These are phyloP conservation scores for Popillia japonica DNA, from an alignment of 1,140 invertebrate genomes.

Conservation along the genomic window DNA sequence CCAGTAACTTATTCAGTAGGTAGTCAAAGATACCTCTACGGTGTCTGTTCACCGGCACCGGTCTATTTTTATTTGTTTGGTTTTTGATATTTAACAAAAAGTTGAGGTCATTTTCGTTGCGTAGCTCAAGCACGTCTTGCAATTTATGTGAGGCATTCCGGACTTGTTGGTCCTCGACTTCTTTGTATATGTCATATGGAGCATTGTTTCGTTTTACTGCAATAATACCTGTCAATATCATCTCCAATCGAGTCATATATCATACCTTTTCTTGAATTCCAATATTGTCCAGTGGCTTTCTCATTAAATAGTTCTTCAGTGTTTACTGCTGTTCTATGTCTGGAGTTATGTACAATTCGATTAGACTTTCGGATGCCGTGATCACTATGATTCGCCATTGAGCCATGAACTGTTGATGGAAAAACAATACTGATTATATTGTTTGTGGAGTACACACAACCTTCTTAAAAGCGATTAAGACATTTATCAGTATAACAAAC, in stretches of 20 bases:
- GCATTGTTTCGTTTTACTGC: not conserved
- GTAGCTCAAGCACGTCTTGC: not conserved
- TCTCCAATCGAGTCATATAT: not conserved
- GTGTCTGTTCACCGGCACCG: too few relatives aligned
- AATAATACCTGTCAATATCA: not conserved
- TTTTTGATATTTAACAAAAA: not conserved
- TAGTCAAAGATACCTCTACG: not conserved
- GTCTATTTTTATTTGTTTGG: not conserved
- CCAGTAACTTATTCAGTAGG: not conserved
- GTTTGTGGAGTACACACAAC: not conserved
- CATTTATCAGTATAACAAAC: not conserved
- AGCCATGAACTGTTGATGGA: constrained; percentile 11
- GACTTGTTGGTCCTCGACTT: not conserved
- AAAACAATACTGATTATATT: constrained; percentile 26
- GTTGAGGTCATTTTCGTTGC: not conserved
- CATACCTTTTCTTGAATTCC: not conserved
- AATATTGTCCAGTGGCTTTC: not conserved
- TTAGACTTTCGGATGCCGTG: not conserved
- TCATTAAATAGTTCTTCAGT: not conserved
- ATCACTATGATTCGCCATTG: not conserved
- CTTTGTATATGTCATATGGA: not conserved
- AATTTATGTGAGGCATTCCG: not conserved
- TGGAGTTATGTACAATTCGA: not conserved
- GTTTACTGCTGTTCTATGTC: not conserved
- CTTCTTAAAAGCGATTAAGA: not conserved